Percentiles rank a stretch among this genome's conserved stretches.
Conservation (phyloP, 2,797 vertebrate species). For the Peromyscus eremicus region DNA sequence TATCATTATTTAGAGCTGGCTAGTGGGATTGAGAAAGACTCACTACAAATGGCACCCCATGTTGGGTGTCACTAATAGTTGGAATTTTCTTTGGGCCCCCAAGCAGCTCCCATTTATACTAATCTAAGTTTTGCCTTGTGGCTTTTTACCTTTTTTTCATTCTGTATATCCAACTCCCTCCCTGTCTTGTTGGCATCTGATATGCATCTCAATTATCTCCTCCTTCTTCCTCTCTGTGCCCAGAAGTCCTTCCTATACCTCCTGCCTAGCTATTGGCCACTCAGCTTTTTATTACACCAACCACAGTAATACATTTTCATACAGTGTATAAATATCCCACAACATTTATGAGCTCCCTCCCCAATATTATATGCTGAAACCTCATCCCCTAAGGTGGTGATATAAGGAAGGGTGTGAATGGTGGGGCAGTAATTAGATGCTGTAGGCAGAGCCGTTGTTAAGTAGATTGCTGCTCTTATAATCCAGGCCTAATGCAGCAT, state of each 20-base stretch:
- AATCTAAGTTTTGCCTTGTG: background rate
- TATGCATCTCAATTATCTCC: background rate
- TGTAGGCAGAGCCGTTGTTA: background rate
- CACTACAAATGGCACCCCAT: too few species aligned
- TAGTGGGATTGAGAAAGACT: background rate
- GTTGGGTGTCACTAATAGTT: background rate
- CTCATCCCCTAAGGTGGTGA: background rate
- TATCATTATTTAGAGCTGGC: background rate
- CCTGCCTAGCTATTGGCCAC: background rate
- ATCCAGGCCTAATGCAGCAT: background rate
- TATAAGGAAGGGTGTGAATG: background rate
- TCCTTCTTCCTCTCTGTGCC: background rate
- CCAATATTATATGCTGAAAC: background rate
- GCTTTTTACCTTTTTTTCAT: background rate
- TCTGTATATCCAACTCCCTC: background rate
- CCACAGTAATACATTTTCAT: background rate
- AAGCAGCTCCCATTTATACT: background rate
- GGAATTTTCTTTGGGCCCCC: background rate
- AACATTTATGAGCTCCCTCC: background rate
- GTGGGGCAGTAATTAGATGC: background rate
- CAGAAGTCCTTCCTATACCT: background rate
- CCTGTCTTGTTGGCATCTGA: background rate
- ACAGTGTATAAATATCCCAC: background rate
- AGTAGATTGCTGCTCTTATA: background rate
- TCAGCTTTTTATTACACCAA: background rate